These are phyloP conservation scores for Zaprionus kolodkinae DNA, from an alignment of 1,140 invertebrate genomes.

Conservation along the genomic window DNA sequence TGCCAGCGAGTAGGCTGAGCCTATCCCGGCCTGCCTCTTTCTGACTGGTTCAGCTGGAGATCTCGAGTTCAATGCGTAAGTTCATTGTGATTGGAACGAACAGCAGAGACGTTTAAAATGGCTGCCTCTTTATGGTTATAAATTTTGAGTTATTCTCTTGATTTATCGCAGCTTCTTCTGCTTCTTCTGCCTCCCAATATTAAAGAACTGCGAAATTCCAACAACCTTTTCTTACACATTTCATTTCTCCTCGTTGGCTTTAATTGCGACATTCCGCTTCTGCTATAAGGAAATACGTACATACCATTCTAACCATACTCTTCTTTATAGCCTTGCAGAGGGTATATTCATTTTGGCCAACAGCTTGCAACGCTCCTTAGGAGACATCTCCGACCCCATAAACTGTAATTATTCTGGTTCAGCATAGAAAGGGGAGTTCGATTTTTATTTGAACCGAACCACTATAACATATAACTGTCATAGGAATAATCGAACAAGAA, in stretches of 20 bases:
- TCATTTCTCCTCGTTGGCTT: conserved; percentile 6
- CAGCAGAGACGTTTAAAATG: not conserved
- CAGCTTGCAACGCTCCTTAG: too few species aligned
- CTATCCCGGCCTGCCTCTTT: too few species aligned
- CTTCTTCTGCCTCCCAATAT: not conserved
- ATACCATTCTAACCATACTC: conserved; percentile 23
- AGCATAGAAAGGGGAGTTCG: too few species aligned
- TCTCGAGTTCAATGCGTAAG: conserved; percentile 3
- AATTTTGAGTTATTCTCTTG: not conserved
- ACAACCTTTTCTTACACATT: conserved; percentile 15
- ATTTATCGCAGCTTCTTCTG: not conserved
- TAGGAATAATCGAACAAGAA: too few species aligned
- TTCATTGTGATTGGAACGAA: conserved; percentile 23
- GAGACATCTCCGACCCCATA: too few species aligned
- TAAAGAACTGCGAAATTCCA: conserved; percentile 7
- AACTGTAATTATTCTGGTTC: too few species aligned
- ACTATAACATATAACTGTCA: too few species aligned
- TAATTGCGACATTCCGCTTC: conserved; percentile 30
- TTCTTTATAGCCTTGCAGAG: not conserved
- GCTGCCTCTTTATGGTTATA: not conserved
- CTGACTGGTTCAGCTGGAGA: conserved; percentile 11
- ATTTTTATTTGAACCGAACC: too few species aligned
- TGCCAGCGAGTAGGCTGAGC: conserved; percentile 20
- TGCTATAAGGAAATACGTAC: conserved; percentile 13
- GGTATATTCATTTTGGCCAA: too few species aligned